Evolutionary conservation across 2,888 invertebrate species (phyloP).

Genomic region (Coleophora flavipennella): DNA sequence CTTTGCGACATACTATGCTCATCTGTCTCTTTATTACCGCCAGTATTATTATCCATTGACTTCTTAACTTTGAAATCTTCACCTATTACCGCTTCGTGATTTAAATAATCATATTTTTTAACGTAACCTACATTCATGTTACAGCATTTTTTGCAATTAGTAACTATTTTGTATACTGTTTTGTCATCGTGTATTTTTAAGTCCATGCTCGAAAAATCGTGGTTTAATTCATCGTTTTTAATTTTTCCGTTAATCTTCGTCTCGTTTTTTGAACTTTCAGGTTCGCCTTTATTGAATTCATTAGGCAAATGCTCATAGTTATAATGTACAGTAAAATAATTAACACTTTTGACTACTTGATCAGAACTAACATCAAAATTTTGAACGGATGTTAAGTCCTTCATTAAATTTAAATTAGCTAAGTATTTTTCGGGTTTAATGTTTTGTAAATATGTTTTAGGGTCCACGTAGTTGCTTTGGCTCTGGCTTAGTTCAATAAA

Average conservation of each 20-base stretch:
- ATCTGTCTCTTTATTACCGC: constrained; percentile 16
- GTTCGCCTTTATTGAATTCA: constrained; percentile 16
- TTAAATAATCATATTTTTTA: constrained; percentile 12
- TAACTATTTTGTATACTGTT: constrained; percentile 14
- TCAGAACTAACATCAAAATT: constrained; percentile 31
- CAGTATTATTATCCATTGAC: constrained; percentile 27
- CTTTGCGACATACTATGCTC: not conserved
- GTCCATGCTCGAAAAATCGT: constrained; percentile 1
- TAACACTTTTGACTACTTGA: constrained; percentile 37
- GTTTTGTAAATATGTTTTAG: constrained; percentile 17
- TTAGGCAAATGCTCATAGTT: constrained; percentile 18
- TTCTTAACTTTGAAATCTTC: constrained; percentile 32
- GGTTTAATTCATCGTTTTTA: no score
- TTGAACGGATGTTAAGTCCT: constrained; percentile 42
- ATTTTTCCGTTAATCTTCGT: not conserved
- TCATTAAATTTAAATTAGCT: constrained; percentile 35
- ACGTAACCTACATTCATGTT: constrained; percentile 18
- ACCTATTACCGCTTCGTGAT: constrained; percentile 13
- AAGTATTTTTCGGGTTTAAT: constrained; percentile 26
- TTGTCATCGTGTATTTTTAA: constrained; percentile 11
- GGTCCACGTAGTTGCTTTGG: no score
- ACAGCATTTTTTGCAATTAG: constrained; percentile 42
- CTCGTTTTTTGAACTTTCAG: constrained; percentile 9
- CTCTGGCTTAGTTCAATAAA: constrained; percentile 15
- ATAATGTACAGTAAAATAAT: constrained; percentile 51